A percentile compares a stretch with the other conserved stretches of the same genome.
These are phyloP conservation scores for Chrysochloris asiatica DNA, from an alignment of 2,113 vertebrate species.

Conservation along the genomic window DNA sequence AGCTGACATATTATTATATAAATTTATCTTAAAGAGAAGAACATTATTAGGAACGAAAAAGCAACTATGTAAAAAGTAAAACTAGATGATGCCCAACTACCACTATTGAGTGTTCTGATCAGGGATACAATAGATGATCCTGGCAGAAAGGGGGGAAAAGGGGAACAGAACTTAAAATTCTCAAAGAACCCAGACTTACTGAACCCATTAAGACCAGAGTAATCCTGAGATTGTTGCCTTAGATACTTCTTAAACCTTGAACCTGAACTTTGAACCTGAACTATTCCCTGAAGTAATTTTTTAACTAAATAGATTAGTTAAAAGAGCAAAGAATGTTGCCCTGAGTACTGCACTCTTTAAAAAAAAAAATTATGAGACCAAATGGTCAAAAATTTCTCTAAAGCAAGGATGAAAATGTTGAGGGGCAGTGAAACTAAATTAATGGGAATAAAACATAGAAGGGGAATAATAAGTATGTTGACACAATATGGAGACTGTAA, in stretches of 20 bases:
- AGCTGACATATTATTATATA: too few relatives aligned
- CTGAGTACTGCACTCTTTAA: not conserved
- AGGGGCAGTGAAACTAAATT: not conserved
- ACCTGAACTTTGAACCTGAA: too few relatives aligned
- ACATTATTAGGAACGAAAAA: not conserved
- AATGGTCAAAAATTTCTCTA: not conserved
- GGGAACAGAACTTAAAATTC: not conserved
- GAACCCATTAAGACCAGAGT: not conserved
- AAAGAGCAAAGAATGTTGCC: not conserved
- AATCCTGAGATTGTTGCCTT: not conserved
- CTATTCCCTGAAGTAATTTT: not conserved
- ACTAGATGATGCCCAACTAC: too few relatives aligned
- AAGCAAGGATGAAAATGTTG: not conserved
- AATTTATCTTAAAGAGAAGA: conserved; percentile 17
- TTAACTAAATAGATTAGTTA: not conserved
- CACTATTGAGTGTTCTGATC: too few relatives aligned
- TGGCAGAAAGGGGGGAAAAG: too few relatives aligned
- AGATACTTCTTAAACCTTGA: not conserved
- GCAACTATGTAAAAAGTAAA: not conserved
- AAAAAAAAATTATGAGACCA: too few relatives aligned
- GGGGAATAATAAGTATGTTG: not conserved
- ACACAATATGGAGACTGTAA: not conserved
- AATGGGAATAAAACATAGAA: not conserved
- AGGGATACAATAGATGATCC: too few relatives aligned
- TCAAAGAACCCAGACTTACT: not conserved